A percentile compares a stretch with the other conserved stretches of the same genome.
Evolutionary conservation across 2,113 vertebrate genomes (phyloP).

Genomic region (Clinocottus analis): DNA sequence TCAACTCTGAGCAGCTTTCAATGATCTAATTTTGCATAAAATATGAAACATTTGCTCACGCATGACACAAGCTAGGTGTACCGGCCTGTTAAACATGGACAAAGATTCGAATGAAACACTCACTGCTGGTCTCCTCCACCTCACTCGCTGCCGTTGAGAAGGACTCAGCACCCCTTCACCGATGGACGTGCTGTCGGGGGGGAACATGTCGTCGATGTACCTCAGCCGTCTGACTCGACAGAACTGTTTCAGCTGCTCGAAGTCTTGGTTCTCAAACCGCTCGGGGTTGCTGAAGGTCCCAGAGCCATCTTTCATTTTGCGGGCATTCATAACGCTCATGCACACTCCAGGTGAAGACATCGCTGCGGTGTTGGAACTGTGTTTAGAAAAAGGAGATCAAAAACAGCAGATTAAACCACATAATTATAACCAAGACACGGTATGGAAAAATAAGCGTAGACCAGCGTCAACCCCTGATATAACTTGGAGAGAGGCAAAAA

Average conservation of each 20-base stretch:
- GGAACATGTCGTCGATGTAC: slow-evolving; percentile 76
- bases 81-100: background rate
- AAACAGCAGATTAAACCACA: background rate
- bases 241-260: slow-evolving; percentile 58
- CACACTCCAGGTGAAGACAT: slow-evolving; percentile 80
- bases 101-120: slow-evolving; percentile 9
- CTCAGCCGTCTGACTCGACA: slow-evolving; percentile 19
- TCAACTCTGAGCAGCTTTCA: too few relatives aligned
- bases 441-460: background rate
- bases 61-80: background rate
- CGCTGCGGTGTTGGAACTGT: background rate
- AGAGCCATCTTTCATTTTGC: slow-evolving; percentile 49
- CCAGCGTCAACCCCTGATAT: too few relatives aligned
- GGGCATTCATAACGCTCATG: slow-evolving; percentile 71
- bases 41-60: too few relatives aligned
- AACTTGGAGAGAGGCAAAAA: too few relatives aligned
- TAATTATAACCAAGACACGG: background rate
- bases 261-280: slow-evolving; percentile 73
- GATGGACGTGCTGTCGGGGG: slow-evolving; percentile 75
- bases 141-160: background rate
- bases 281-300: slow-evolving; percentile 66
- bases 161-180: slow-evolving; percentile 55
- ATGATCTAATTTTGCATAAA: too few relatives aligned
- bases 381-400: background rate
- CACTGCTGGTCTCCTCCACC: slow-evolving; percentile 68